Evolutionary conservation across 2,797 vertebrate genomes (phyloP), one percentile per base, ranked within the genome.

Genomic region (Halcyon chelicuti): DNA sequence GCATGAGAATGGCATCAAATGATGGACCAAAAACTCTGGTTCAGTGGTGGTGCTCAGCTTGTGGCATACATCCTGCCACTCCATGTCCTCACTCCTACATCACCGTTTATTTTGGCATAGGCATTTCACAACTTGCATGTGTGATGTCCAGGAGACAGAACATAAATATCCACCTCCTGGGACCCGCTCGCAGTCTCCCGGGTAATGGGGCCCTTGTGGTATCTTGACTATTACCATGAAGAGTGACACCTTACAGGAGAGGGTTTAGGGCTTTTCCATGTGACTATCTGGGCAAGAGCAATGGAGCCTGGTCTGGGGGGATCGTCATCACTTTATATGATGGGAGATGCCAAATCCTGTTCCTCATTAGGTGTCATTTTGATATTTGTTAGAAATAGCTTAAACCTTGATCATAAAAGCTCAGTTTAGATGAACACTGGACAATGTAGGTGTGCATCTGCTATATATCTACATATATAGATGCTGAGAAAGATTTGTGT

Each of bases 321-420:
- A 49, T 29, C 0, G 7, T 8, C 12, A 18, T 44, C 0, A 0
- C n/a, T 63, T 6, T 14, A 9, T 46, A 29, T 6, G 25, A 33
- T 42, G 44, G 3, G 33, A 89, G 25, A 68, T 5, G 17, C 19
- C 39, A 68, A 33, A 46, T 61, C 14, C 22, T 29, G 8, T 60
- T 92, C 12, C 11, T 70, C 19, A 74, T 35, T 39, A 35, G 28
- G 4, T 54, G 5, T 20, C 14, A 6, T 26, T 4, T 12, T 49
- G 33, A 28, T 18, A 9, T 80, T 21, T 67, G 40, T 35, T 57
- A 47, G 35, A 70, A 19, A 15, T 42, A 16, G 5, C 18, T 92
- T 46, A 70, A 86, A 0, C 8, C 26, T 65, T 46, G 28, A 14
- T n/a, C 14, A 8, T 5, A 35, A 47, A 8, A 86, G 9, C 31